Evolutionary conservation across 1,140 invertebrate genomes (phyloP).

Genomic region (Oryzaephilus surinamensis): DNA sequence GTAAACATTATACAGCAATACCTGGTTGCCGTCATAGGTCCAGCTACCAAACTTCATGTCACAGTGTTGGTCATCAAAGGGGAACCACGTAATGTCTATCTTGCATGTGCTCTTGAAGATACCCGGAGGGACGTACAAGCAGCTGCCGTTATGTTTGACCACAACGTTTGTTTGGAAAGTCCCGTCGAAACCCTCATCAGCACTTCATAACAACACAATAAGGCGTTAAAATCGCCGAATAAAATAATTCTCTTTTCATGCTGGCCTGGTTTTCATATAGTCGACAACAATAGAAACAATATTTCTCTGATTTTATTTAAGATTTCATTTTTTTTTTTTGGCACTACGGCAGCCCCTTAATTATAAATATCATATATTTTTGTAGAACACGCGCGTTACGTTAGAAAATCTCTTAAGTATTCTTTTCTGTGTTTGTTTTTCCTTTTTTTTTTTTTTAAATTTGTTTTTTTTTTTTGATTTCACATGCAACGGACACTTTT

Average conservation of each 20-base stretch:
- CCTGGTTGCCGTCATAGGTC: constrained; percentile 91
- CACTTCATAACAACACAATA: constrained; percentile 57
- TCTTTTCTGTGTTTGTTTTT: no score
- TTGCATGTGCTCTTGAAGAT: constrained; percentile 99
- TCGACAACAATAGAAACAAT: constrained; percentile 10
- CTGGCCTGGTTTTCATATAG: constrained; percentile 6
- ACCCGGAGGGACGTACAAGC: constrained; percentile 92
- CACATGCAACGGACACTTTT: no score
- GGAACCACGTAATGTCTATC: constrained; percentile 99
- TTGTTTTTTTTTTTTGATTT: no score
- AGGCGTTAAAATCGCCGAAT: constrained; percentile 25
- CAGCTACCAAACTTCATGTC: constrained; percentile 93
- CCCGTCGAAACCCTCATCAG: constrained; percentile 95
- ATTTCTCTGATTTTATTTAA: constrained; percentile 7
- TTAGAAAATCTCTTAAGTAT: no score
- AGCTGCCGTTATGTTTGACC: constrained; percentile 88
- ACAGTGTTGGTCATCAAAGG: constrained; percentile 96
- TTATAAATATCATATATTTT: no score
- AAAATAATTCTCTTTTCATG: constrained; percentile 14
- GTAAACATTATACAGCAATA: constrained; percentile 39
- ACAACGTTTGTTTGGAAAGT: constrained; percentile 96
- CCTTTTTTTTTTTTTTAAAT: no score
- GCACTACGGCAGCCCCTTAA: no score
- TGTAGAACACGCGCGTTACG: no score
- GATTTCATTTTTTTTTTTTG: no score